Evolutionary conservation across 2,113 vertebrate species (phyloP), one percentile per base, ranked within the genome.

Genomic region (Microtus ochrogaster): DNA sequence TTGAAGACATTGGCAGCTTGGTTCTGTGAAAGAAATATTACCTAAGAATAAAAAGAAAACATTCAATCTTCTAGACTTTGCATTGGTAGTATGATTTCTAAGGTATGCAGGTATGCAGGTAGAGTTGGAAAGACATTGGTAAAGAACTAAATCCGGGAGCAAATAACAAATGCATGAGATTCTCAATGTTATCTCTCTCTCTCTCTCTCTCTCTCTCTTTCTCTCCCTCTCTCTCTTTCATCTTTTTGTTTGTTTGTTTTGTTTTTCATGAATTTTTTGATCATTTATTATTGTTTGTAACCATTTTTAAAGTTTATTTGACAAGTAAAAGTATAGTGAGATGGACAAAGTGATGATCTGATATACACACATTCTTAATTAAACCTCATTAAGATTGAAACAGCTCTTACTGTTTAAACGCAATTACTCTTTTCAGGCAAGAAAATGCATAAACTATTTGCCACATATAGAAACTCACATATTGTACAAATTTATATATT

Each of bases 91-190:
- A 44, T 6, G 30, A 1, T 90, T 77, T 85, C 7, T 19, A 7
- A 28, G 65, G 44, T 22, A n/a, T 0, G 10, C 0, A 33, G 65
- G 44, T 22, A n/a, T 0, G 10, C 0, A 68, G 30, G 76, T 7
- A 91, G 52, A 7, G 8, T 82, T 8, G 14, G 12, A 49, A 78
- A 4, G 1, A 58, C 41, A 1, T 4, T 39, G 17, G 3, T 68
- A 24, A 81, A 41, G n/a, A 82, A 89, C 0, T 83, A 7, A 39
- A 7, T 36, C 73, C 11, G 28, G 26, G 0, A 4, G 8, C 16
- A 85, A 73, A 92, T 68, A 4, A 6, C 12, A 89, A 73, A 92
- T 68, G 30, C 7, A 7, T 39, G 8, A 44, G 52, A 44, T 1
- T 72, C 26, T 47, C 72, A 7, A 8, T 82, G 28, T 73, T 33